phyloP scores from a whole-genome alignment of 1,140 invertebrate genomes.

The Tribolium madens region DNA sequence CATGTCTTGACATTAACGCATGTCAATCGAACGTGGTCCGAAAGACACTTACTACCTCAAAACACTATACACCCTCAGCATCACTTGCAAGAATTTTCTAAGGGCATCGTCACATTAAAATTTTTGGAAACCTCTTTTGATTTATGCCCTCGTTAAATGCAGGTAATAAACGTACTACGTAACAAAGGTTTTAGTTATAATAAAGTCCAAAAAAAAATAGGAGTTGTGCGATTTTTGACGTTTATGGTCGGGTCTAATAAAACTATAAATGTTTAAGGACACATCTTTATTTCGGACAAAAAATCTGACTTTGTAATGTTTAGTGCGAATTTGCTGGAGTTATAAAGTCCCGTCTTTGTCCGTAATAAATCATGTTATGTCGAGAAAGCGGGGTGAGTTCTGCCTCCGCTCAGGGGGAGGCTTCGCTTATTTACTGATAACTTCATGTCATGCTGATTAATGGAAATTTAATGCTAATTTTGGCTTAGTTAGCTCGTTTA shows the following conservation, averaged over 20 bases:
- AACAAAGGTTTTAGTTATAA: conserved; percentile 7
- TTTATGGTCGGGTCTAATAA: conserved; percentile 4
- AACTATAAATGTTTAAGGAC: conserved; percentile 14
- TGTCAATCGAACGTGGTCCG: conserved; percentile 49
- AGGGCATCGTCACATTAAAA: not conserved
- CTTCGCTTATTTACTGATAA: conserved; percentile 64
- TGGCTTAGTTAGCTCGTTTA: conserved; percentile 61
- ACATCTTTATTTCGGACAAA: conserved; percentile 10
- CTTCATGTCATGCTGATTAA: conserved; percentile 63
- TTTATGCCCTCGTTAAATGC: conserved; percentile 13
- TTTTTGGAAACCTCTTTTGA: conserved; percentile 12
- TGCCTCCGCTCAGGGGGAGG: conserved; percentile 49
- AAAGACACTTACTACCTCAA: conserved; percentile 20
- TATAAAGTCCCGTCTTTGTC: conserved; percentile 27
- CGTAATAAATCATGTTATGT: conserved; percentile 59
- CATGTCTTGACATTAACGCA: conserved; percentile 57
- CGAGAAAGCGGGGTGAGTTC: conserved; percentile 32
- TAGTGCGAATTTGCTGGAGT: conserved; percentile 29
- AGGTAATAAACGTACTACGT: not conserved
- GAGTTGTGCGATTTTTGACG: conserved; percentile 16
- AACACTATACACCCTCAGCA: not conserved
- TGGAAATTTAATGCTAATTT: conserved; percentile 65
- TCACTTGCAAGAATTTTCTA: not conserved
- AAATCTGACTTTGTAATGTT: not conserved
- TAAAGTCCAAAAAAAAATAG: conserved; percentile 13